Evolutionary conservation across 2,888 invertebrate genomes (phyloP), one percentile per base, ranked within the genome.

Genomic region (Piscicola geometra): DNA sequence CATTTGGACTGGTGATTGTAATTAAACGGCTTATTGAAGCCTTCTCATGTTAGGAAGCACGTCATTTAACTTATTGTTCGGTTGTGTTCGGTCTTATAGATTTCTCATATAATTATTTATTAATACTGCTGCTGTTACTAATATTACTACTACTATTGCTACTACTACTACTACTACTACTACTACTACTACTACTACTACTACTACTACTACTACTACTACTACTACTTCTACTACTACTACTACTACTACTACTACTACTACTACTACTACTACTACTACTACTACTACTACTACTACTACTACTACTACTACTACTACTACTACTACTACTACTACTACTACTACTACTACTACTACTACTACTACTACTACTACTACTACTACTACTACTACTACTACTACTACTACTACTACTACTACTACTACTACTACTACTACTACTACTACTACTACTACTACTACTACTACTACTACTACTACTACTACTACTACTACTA

Each of bases 101-200:
- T n/a, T n/a, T n/a, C n/a, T n/a, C n/a, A n/a, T n/a, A n/a, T n/a
- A n/a, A n/a, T n/a, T n/a, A n/a, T n/a, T n/a, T 70, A 70, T 41
- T 70, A 70, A 12, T 70, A 70, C 36, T 70, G 36, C 36, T 70
- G 36, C 36, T 70, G 36, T n/a, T 70, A 70, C 36, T 70, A 70
- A 35, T 70, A 70, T 41, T 70, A 70, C 70, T 70, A 70, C 70
- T 70, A 70, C 70, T 70, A 70, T 41, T 36, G 36, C 70, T 70
- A 70, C 70, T 70, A 70, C 70, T 36, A 70, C 70, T 70, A 70
- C 70, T 70, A 70, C 70, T 70, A 70, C 70, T 70, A 70, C 33
- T 70, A 70, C 33, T 70, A 70, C 33, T 70, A 70, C 33, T 35
- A 70, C 33, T 70, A 32, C 36, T 56, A 56, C 60, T 56, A 56